Base-by-base conservation (phyloP, 2,797 vertebrate species). In the Melanogrammus aeglefinus region DNA sequence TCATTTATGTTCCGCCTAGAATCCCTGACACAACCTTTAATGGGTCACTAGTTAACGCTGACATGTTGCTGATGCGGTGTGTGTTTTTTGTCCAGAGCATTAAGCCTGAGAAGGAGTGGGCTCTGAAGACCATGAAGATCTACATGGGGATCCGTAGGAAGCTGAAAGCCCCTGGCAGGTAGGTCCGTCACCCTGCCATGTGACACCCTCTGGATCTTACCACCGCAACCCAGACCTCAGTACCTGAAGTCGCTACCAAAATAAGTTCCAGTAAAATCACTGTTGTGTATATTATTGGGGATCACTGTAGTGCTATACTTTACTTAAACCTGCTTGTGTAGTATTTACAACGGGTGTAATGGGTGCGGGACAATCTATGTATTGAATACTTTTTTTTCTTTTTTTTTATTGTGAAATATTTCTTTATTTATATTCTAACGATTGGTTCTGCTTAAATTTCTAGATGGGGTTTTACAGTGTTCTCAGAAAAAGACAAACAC, bases 381-480 rank as follows among this genome's bases (percentile, higher is more conserved):
- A 21, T 1, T 24, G 29, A 71, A 31, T 31, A 31, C 1, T 31
- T 31, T 31, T 31, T 31, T n/a, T n/a, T n/a, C n/a, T 31, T 31
- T 1, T 31, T 33, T 33, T 33, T 33, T 33, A 33, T n/a, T n/a
- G 6, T n/a, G 21, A n/a, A 63, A n/a, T 63, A 21, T 27, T 24
- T 27, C 2, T 66, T 10, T n/a, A 36, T 36, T 36, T 6, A 36
- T 36, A 36, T 66, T 51, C 16, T 51, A 18, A 18, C 31, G 57
- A n/a, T 24, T 69, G 24, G n/a, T 41, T 39, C 21, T 75, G n/a
- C 81, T 35, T 79, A 39, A 66, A 0, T 47, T 78, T 90, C 16
- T 82, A 99, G 97, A 86, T 99, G 97, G 96, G 97, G 97, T 16
- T 96, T 99, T 86, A 99, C 98, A 0, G 87, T 99, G 86, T 94